Evolutionary conservation across 2,113 vertebrate genomes (phyloP).

Genomic region (Oreochromis aureus): DNA sequence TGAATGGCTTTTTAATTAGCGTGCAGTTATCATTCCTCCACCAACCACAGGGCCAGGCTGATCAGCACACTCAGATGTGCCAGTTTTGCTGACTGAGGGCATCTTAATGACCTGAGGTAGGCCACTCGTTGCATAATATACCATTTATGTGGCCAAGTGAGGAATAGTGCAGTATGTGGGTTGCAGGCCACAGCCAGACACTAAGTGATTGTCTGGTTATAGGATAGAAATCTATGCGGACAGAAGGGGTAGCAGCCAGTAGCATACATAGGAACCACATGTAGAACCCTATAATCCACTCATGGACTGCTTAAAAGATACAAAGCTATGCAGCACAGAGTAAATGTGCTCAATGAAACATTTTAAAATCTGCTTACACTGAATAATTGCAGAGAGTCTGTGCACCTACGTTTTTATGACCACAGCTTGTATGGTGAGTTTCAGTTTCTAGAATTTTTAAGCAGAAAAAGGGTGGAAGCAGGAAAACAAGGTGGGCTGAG

Average conservation of each 20-base stretch:
- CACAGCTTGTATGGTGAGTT: not conserved
- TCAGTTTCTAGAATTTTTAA: not conserved
- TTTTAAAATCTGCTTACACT: not conserved
- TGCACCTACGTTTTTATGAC: not conserved
- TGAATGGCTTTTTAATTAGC: constrained; percentile 74
- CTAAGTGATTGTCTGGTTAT: constrained; percentile 34
- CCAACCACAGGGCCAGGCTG: constrained; percentile 49
- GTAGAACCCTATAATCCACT: not conserved
- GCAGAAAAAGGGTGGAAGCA: not conserved
- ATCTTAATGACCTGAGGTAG: constrained; percentile 63
- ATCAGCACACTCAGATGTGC: constrained; percentile 52
- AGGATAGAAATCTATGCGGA: not conserved
- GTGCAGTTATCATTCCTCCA: constrained; percentile 57
- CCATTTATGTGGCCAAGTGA: constrained; percentile 18
- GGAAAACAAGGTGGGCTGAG: not conserved
- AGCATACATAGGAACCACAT: not conserved
- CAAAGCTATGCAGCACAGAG: not conserved
- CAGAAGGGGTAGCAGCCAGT: not conserved
- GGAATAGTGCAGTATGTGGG: constrained; percentile 38
- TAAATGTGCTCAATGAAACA: not conserved
- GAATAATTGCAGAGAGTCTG: not conserved
- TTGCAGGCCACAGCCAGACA: constrained; percentile 28
- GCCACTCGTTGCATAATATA: constrained; percentile 48
- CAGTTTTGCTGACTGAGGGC: constrained; percentile 61
- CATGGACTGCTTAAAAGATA: not conserved